Base-by-base conservation (phyloP, 2,888 invertebrate species). In the Eremobia ochroleuca region DNA sequence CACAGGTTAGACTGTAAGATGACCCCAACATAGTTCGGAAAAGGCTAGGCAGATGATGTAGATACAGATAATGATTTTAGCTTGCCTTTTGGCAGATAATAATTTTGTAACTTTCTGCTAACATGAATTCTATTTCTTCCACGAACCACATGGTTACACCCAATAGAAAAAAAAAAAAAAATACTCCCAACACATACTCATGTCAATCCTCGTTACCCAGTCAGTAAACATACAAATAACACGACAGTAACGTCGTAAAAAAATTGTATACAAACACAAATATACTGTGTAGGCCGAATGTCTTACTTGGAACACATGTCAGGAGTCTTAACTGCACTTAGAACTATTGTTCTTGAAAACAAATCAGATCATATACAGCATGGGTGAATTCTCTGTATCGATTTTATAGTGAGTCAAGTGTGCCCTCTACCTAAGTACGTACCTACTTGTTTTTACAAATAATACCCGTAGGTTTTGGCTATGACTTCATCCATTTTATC, bases 381-480 rank as follows among this genome's bases (percentile, higher is more conserved):
- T 93, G 92, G 92, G 93, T 75, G 83, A 86, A 88, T 85, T 87
- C 83, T 88, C 75, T 81, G 86, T 70, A 4, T 66, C 59, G 43
- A 90, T 92, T 92, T 92, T 92, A 92, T 90, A 88, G 88, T 84
- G 77, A 88, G 81, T 90, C 89, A 92, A 89, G 79, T 86, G 82
- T 82, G 79, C 81, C 59, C 83, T 65, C 71, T 73, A 37, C 34
- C 3, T 25, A 5, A 13, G 34, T 13, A 15, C 4, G 13, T 43
- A 43, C 13, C 4, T 43, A 77, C 70, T 83, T 87, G 79, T 86
- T 85, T 87, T 85, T 82, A 86, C 79, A 88, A 87, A 88, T 87
- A 90, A n/a, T n/a, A n/a, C n/a, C n/a, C n/a, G n/a, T 43, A 43
- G 9, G 15, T 40, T 59, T 21, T 61, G 1, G 1, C 11, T 2